Base-by-base conservation (phyloP, 2,797 vertebrate species). In the Myotis findleyi region DNA sequence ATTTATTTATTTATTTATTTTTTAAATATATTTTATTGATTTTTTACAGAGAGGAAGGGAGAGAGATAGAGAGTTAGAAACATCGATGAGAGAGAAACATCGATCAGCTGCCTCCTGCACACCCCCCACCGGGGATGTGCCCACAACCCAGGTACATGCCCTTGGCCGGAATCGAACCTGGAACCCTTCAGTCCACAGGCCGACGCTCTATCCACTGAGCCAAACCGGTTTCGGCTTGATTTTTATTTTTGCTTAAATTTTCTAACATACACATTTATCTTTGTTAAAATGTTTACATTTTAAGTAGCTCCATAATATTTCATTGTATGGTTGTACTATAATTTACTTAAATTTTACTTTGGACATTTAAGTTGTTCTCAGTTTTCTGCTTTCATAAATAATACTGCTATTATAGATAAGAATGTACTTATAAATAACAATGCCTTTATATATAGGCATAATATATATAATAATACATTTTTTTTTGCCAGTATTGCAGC, bases 261-360 rank as follows among this genome's bases (percentile, higher is more conserved):
- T 83, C 12, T 69, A 64, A 77, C 13, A 68, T 75, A 80, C 89
- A 49, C 21, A 83, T 92, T 75, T 87, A 12, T 59, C 11, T n/a
- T 72, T 72, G 12, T 87, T 80, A 87, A 94, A 86, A 77, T 91
- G 14, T 94, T 93, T 77, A 66, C 20, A 38, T 85, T 80, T 92
- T 66, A 91, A 90, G 30, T 57, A 79, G 9, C 23, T 41, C 64
- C 44, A 13, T 44, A 33, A 10, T 53, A 62, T 55, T 27, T 93
- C 47, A 44, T 55, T 51, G 27, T 47, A 27, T 88, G 57, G 5
- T 76, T 84, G 3, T 94, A n/a, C 25, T 12, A 44, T 80, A 79
- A 73, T 84, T 85, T 87, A 59, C 33, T 92, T 84, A 71, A 85
- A 53, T 47, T 57, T 91, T n/a, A 55, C 23, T 87, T 83, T 90